Conservation (phyloP, 2,113 vertebrate genomes). For the Catharus minimus region DNA sequence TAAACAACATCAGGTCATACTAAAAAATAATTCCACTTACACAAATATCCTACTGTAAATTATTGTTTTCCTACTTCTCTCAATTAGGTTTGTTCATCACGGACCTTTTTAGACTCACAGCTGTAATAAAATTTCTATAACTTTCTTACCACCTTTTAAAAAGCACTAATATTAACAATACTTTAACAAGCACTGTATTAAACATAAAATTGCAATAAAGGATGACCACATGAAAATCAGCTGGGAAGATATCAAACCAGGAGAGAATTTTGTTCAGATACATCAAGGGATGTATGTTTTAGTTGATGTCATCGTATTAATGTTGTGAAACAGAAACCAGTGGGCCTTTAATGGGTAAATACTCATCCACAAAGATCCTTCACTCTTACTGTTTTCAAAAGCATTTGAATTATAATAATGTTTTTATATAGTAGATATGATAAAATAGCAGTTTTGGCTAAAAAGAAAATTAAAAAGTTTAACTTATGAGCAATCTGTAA, state of each 20-base stretch:
- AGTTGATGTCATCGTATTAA: background rate
- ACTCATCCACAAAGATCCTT: background rate
- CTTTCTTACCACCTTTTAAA: background rate
- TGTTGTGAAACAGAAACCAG: background rate
- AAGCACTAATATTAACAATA: background rate
- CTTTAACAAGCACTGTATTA: background rate
- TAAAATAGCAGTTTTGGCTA: background rate
- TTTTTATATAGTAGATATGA: background rate
- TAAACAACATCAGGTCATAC: background rate
- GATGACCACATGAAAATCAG: background rate
- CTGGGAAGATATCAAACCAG: background rate
- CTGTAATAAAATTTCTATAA: background rate
- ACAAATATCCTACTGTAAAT: background rate
- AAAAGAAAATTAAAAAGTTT: background rate
- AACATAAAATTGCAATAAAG: background rate
- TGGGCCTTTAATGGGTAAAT: background rate
- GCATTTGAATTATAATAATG: background rate
- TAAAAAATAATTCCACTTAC: background rate
- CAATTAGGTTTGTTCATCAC: background rate
- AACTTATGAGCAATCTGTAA: background rate
- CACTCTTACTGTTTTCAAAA: background rate
- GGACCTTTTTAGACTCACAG: background rate
- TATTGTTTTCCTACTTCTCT: background rate
- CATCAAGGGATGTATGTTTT: background rate
- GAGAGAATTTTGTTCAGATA: background rate